Evolutionary conservation across 2,888 invertebrate species (phyloP).

Genomic region (Amiota minor): DNA sequence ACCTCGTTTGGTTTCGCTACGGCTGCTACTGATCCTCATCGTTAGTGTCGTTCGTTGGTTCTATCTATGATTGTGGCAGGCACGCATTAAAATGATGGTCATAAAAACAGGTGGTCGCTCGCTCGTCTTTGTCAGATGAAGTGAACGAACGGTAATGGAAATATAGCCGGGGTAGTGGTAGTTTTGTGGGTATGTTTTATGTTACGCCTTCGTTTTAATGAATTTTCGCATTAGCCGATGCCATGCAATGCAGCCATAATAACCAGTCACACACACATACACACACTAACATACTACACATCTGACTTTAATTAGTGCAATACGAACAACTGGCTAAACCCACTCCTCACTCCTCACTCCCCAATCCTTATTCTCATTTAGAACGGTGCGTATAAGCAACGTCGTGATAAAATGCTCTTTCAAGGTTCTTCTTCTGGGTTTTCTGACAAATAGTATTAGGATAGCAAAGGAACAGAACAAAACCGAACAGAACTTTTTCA

Average conservation of each 20-base stretch:
- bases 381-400: constrained; percentile 64
- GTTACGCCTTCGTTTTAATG: constrained; percentile 50
- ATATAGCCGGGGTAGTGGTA: constrained; percentile 8
- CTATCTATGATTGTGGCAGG: constrained; percentile 2
- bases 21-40: constrained; percentile 24
- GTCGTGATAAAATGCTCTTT: constrained; percentile 62
- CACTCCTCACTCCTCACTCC: constrained; percentile 45
- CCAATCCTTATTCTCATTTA: constrained; percentile 25
- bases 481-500: background rate
- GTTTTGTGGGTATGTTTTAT: background rate
- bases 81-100: constrained; percentile 30
- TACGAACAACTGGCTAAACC: background rate
- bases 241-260: constrained; percentile 66
- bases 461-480: too few species aligned
- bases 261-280: constrained; percentile 50
- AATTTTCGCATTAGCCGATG: constrained; percentile 60
- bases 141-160: constrained; percentile 8
- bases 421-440: constrained; percentile 46
- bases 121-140: too few species aligned
- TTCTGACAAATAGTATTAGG: too few species aligned
- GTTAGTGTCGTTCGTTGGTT: background rate
- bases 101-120: constrained; percentile 54
- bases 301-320: constrained; percentile 61
- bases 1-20: constrained; percentile 41
- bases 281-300: too few species aligned